A percentile compares a stretch with the other conserved stretches of the same genome.
Conservation (phyloP, 2,797 vertebrate genomes). For the Petrocephalus schoutedeni region DNA sequence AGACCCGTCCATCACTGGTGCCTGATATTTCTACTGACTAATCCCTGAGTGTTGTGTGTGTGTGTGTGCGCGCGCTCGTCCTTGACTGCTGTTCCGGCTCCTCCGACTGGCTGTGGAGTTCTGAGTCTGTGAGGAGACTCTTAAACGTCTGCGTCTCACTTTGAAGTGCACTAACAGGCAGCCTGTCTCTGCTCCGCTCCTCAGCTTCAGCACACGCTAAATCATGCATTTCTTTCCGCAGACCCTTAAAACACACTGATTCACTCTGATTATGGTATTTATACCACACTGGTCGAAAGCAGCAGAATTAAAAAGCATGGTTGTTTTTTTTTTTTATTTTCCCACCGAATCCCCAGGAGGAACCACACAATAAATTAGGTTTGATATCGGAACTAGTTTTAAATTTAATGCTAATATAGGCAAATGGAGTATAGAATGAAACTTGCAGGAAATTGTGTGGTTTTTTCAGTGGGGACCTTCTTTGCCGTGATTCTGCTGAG, state of each 20-base stretch:
- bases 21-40: slow-evolving; percentile 29
- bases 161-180: slow-evolving; percentile 13
- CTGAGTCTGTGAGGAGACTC: slow-evolving; percentile 6
- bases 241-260: slow-evolving; percentile 1
- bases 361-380: slow-evolving; percentile 1
- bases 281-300: background rate
- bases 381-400: background rate
- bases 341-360: background rate
- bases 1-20: slow-evolving; percentile 36
- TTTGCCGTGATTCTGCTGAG: background rate
- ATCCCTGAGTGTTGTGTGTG: slow-evolving; percentile 16
- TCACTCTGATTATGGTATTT: slow-evolving; percentile 2
- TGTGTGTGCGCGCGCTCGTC: background rate
- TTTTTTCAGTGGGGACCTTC: background rate
- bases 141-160: slow-evolving; percentile 6
- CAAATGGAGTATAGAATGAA: background rate
- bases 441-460: background rate
- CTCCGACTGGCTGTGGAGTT: slow-evolving; percentile 10
- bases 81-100: slow-evolving; percentile 18
- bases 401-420: slow-evolving; percentile 8
- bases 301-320: slow-evolving; percentile 1
- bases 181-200: background rate
- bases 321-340: background rate
- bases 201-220: background rate
- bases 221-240: background rate